Conservation (phyloP, 2,888 invertebrate species). For the Mythimna impura region DNA sequence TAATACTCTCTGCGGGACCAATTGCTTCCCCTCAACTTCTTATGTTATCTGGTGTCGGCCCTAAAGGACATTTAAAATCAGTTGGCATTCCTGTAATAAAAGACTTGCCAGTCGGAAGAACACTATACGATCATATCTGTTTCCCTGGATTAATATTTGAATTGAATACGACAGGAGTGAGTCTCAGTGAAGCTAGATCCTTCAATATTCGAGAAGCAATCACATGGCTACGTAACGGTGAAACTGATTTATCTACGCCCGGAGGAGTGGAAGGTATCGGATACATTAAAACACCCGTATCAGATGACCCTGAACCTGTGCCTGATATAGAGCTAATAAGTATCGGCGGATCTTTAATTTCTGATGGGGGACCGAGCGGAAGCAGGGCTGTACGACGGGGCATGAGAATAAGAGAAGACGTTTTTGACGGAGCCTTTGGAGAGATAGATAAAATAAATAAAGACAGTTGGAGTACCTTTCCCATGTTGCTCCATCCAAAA, state of each 20-base stretch:
- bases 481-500: conserved; percentile 94
- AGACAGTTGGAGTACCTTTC: conserved; percentile 91
- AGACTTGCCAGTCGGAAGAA: conserved; percentile 92
- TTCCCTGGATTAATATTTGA: conserved; percentile 87
- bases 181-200: conserved; percentile 74
- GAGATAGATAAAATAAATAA: conserved; percentile 82
- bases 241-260: conserved; percentile 87
- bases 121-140: conserved; percentile 91
- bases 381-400: conserved; percentile 87
- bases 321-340: conserved; percentile 93
- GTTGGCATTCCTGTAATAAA: conserved; percentile 91
- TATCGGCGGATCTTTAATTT: conserved; percentile 91
- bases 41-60: conserved; percentile 95
- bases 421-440: conserved; percentile 90
- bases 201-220: conserved; percentile 65
- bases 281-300: conserved; percentile 91
- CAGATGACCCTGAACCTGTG: conserved; percentile 90
- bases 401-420: conserved; percentile 89
- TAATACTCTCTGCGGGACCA: conserved; percentile 96
- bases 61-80: conserved; percentile 87
- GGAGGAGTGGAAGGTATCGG: conserved; percentile 93
- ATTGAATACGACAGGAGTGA: conserved; percentile 81
- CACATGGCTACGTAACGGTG: conserved; percentile 81
- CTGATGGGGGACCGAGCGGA: conserved; percentile 87
- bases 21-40: conserved; percentile 97